Percentiles rank a stretch among this genome's conserved stretches.
These are phyloP conservation scores for Oxyscelio sp. DNA, from an alignment of 2,888 invertebrate genomes.

Conservation along the genomic window DNA sequence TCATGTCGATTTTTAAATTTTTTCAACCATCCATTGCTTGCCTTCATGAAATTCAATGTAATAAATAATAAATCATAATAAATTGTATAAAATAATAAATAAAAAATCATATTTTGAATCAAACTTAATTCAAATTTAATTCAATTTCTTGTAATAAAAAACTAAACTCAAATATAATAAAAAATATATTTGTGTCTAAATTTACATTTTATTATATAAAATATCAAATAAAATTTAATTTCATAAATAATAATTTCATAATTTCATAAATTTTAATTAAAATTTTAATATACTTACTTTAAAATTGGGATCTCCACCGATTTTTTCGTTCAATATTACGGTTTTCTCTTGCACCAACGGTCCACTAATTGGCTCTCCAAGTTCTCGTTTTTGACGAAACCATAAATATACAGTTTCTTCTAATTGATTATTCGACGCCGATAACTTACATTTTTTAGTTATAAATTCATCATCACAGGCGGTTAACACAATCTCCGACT, in stretches of 20 bases:
- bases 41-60: too few relatives aligned
- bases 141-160: too few relatives aligned
- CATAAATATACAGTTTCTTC: conserved; percentile 1
- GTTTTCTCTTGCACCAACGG: conserved; percentile 21
- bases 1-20: conserved; percentile 18
- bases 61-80: too few relatives aligned
- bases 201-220: too few relatives aligned
- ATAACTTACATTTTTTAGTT: conserved; percentile 11
- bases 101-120: too few relatives aligned
- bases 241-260: too few relatives aligned
- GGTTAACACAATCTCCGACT: not conserved
- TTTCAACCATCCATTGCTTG: conserved; percentile 19
- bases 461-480: conserved; percentile 7
- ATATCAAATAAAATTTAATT: too few relatives aligned
- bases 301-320: conserved; percentile 4
- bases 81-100: too few relatives aligned
- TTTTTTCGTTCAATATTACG: not conserved
- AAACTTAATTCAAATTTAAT: too few relatives aligned
- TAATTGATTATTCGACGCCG: not conserved
- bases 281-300: conserved; percentile 2
- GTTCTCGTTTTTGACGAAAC: conserved; percentile 11
- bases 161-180: too few relatives aligned
- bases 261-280: not conserved
- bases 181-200: too few relatives aligned
- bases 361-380: conserved; percentile 21